phyloP scores from a whole-genome alignment of 2,797 vertebrate species.

The Mus spretus region DNA sequence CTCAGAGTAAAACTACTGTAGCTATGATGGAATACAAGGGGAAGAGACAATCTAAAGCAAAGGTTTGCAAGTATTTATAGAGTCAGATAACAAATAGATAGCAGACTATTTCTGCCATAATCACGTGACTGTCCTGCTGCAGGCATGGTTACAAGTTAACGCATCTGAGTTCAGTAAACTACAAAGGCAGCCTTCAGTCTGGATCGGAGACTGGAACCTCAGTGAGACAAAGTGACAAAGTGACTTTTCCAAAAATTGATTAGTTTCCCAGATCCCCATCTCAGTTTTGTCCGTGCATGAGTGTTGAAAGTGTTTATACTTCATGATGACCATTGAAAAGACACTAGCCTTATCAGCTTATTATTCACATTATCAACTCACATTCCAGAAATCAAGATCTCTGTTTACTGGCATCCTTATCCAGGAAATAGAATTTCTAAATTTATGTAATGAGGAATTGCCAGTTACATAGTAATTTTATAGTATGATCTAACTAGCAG shows the following conservation, averaged over 20 bases:
- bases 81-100: background rate
- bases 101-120: background rate
- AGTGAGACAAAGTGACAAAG: background rate
- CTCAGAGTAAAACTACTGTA: background rate
- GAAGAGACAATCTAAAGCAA: background rate
- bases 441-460: constrained; percentile 10
- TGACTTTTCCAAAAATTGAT: background rate
- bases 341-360: background rate
- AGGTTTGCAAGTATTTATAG: background rate
- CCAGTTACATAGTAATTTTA: background rate
- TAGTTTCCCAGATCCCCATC: background rate
- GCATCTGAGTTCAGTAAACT: background rate
- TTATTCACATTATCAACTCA: background rate
- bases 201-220: background rate
- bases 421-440: constrained; percentile 16
- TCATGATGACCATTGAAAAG: background rate
- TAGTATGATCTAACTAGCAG: background rate
- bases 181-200: background rate
- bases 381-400: background rate
- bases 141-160: background rate
- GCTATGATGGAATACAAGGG: background rate
- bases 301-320: background rate
- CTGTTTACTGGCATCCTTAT: background rate
- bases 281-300: constrained; percentile 2
- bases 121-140: background rate